These are phyloP conservation scores for Fistularia tabacaria DNA, from an alignment of 2,797 vertebrate genomes.

Conservation along the genomic window DNA sequence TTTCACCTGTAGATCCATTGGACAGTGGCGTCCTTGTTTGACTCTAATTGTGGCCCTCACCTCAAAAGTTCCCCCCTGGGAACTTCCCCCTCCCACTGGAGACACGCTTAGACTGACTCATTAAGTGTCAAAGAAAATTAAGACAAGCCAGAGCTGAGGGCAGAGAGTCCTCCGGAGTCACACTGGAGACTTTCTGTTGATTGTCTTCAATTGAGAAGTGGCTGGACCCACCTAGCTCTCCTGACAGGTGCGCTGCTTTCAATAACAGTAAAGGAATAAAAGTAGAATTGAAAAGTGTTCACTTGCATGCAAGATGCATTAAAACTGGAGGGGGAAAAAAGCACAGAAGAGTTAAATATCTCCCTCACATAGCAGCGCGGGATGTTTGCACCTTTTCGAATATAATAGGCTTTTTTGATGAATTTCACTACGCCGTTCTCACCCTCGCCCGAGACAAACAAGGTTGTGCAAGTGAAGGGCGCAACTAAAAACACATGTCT, in stretches of 20 bases:
- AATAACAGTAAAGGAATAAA: too few relatives aligned
- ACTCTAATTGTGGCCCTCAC: constrained; percentile 69
- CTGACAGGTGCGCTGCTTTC: too few relatives aligned
- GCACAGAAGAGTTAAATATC: too few relatives aligned
- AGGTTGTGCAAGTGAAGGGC: constrained; percentile 40
- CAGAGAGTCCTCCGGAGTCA: constrained; percentile 17
- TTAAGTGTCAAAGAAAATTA: constrained; percentile 50
- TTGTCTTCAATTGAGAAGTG: constrained; percentile 17
- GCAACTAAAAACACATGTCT: constrained; percentile 61
- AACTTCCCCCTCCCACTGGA: constrained; percentile 48
- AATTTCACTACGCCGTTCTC: neutral
- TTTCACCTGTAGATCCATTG: constrained; percentile 64
- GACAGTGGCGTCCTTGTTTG: constrained; percentile 73
- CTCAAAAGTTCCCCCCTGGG: constrained; percentile 64
- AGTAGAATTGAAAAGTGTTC: too few relatives aligned
- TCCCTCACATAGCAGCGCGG: too few relatives aligned
- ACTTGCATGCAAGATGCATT: too few relatives aligned
- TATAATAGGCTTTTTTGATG: too few relatives aligned
- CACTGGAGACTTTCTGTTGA: constrained; percentile 45
- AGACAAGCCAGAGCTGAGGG: constrained; percentile 52
- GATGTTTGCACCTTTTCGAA: too few relatives aligned
- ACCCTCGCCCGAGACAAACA: constrained; percentile 44
- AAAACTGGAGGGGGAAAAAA: too few relatives aligned
- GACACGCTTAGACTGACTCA: constrained; percentile 60
- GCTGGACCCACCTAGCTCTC: constrained; percentile 5